Conservation (phyloP, 1,140 invertebrate species). For the Drosophila tsacasi region DNA sequence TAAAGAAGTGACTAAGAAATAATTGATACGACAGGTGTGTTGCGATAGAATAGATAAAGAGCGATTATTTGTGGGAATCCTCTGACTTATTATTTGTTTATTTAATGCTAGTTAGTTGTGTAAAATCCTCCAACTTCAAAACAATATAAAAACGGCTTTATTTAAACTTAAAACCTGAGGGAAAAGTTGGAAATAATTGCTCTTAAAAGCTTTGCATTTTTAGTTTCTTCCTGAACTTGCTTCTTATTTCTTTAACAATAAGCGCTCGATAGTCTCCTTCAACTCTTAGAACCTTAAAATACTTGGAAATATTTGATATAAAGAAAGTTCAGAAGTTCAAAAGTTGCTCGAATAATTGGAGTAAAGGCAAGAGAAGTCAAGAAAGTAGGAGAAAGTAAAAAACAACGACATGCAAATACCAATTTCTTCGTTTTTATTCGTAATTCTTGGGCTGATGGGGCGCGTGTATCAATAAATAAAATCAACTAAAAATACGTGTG, state of each 20-base stretch:
- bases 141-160: background rate
- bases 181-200: background rate
- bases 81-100: no score
- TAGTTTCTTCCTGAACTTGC: no score
- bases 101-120: no score
- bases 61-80: background rate
- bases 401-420: slow-evolving; percentile 30
- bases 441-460: slow-evolving; percentile 19
- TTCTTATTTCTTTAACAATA: background rate
- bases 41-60: background rate
- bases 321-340: no score
- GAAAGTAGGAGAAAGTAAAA: background rate
- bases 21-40: slow-evolving; percentile 11
- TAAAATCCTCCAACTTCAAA: no score
- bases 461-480: slow-evolving; percentile 80
- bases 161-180: background rate
- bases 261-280: no score
- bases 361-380: background rate
- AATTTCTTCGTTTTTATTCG: slow-evolving; percentile 18
- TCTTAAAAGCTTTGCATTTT: background rate
- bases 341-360: background rate
- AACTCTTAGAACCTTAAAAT: background rate
- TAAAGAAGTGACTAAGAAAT: slow-evolving; percentile 23
- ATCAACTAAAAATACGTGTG: slow-evolving; percentile 71
- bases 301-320: no score